Evolutionary conservation across 2,888 invertebrate genomes (phyloP).

Genomic region (Lithodes maja): DNA sequence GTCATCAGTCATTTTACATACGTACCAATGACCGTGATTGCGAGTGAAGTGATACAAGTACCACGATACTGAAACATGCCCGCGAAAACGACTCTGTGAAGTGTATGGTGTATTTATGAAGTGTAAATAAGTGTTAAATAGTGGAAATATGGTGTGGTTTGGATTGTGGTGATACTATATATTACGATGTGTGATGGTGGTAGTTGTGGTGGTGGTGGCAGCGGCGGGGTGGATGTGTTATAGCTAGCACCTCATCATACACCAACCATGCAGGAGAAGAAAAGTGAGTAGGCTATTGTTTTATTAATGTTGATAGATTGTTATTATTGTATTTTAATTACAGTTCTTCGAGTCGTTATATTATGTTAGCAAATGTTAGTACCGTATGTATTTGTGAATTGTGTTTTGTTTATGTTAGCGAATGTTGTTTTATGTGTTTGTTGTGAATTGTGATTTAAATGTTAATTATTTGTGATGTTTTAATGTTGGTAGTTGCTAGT

Average conservation of each 20-base stretch:
- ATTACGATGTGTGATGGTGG: not conserved
- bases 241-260: not conserved
- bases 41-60: not conserved
- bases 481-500: not conserved
- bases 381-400: too few species aligned
- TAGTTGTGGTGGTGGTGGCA: constrained; percentile 7
- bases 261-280: not conserved
- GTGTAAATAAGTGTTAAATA: not conserved
- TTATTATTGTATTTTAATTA: too few species aligned
- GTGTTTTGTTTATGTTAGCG: not conserved
- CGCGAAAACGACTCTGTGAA: not conserved
- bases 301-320: not conserved
- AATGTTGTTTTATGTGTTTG: not conserved
- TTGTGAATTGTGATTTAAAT: not conserved
- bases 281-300: not conserved
- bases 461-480: too few species aligned
- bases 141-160: not conserved
- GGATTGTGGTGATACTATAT: not conserved
- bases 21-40: not conserved
- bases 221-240: constrained; percentile 2
- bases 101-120: not conserved
- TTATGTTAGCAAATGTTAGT: too few species aligned
- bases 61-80: not conserved
- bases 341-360: too few species aligned
- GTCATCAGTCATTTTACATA: not conserved